These are phyloP conservation scores for Aythya baeri DNA, from an alignment of 2,113 vertebrate genomes.

Conservation along the genomic window DNA sequence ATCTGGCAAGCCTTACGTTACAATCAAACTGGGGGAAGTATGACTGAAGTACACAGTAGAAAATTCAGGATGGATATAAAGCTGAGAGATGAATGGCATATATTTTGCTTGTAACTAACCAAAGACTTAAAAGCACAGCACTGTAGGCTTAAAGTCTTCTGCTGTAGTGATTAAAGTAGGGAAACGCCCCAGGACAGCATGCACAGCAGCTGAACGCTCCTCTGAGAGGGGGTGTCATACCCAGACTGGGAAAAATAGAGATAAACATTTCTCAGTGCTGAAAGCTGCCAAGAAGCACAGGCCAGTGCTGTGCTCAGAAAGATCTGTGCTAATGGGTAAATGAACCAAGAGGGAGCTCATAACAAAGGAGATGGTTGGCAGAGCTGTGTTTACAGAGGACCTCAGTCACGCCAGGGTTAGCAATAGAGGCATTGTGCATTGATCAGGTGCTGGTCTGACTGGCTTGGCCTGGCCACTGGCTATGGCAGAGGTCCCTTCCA, in stretches of 20 bases:
- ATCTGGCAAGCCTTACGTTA: conserved; percentile 49
- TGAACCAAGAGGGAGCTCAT: neutral
- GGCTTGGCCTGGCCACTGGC: conserved; percentile 51
- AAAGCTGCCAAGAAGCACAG: conserved; percentile 68
- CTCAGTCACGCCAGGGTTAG: conserved; percentile 41
- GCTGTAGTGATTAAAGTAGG: conserved; percentile 30
- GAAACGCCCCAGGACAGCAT: conserved; percentile 31
- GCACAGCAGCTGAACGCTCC: conserved; percentile 11
- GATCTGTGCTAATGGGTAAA: neutral
- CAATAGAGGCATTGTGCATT: conserved; percentile 27
- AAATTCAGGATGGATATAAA: conserved; percentile 50
- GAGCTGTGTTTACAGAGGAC: conserved; percentile 42
- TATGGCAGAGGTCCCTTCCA: conserved; percentile 41
- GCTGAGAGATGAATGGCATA: neutral
- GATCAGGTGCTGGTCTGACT: neutral
- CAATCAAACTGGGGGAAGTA: conserved; percentile 39
- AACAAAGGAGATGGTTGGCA: neutral
- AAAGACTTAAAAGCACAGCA: neutral
- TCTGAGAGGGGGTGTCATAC: conserved; percentile 60
- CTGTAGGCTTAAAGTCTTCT: conserved; percentile 50
- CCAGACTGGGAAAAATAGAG: conserved; percentile 38
- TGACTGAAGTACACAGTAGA: conserved; percentile 34
- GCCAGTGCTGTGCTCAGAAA: conserved; percentile 54
- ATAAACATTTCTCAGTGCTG: conserved; percentile 48
- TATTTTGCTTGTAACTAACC: neutral